Base-by-base conservation (phyloP, 2,888 invertebrate species). In the Synanthedon tipuliformis region DNA sequence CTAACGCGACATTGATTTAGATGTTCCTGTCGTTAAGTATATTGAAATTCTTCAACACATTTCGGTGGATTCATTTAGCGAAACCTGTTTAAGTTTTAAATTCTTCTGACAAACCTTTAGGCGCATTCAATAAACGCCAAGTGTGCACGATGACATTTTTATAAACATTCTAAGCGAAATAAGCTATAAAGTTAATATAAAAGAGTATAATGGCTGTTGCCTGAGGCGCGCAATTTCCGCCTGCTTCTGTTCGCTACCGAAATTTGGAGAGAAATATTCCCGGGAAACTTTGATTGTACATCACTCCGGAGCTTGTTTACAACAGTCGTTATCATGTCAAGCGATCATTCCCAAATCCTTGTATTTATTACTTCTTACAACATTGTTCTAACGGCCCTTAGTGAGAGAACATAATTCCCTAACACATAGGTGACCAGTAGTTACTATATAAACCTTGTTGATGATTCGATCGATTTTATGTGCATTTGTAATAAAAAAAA, bases 141-240 rank as follows among this genome's bases (percentile, higher is more conserved):
- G 49, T 49, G 45, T 8, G 45, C 45, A 45, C 45, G 45, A 45
- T 45, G 45, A 13, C 45, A 45, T 45, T 45, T 45, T 49, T 49
- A 50, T 50, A 51, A 54, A 54, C 50, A 54, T 16, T 50, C 49
- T 52, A 56, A 52, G 49, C 49, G 49, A 58, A 57, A 52, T 55
- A 53, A 54, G 61, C 61, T 61, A 66, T 65, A 66, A 73, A 67
- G 66, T 67, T 69, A 67, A 70, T 64, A 66, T 67, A 71, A 76
- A 75, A 75, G 71, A 72, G 69, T 68, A 71, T 74, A 76, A 75
- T 71, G 68, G 66, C 61, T 54, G 57, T 58, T 52, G 71, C 72
- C 73, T 56, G 65, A 59, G 76, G 76, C 76, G 62, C 62, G 73
- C 73, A 81, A 81, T 82, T 81, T 82, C 77, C 77, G 73, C 64